These are phyloP conservation scores for Sipha maydis DNA, from an alignment of 2,888 invertebrate species.

Conservation along the genomic window DNA sequence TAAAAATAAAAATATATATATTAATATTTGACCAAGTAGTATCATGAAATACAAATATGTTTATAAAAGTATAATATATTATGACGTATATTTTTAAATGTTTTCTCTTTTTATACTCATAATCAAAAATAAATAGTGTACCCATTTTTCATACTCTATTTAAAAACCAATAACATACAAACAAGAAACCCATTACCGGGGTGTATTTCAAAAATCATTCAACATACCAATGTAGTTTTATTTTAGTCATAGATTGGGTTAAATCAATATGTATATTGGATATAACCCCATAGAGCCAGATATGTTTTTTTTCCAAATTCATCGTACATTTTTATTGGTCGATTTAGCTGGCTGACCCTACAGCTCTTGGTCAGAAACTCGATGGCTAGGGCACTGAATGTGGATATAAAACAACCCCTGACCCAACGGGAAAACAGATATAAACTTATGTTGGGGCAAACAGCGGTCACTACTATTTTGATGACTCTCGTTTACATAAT, in stretches of 20 bases:
- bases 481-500: constrained; percentile 62
- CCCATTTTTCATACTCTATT: constrained; percentile 10
- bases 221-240: constrained; percentile 26
- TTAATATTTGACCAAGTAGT: no score
- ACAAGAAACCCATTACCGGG: constrained; percentile 10
- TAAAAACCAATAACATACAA: constrained; percentile 15
- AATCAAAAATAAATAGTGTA: not conserved
- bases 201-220: constrained; percentile 36
- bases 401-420: constrained; percentile 57
- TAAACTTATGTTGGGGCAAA: constrained; percentile 35
- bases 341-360: constrained; percentile 55
- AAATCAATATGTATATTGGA: constrained; percentile 50
- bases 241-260: constrained; percentile 30
- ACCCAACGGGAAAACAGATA: constrained; percentile 55
- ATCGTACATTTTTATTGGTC: constrained; percentile 56
- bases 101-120: not conserved
- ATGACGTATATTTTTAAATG: not conserved
- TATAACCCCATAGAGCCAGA: constrained; percentile 5
- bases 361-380: constrained; percentile 38
- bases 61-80: no score
- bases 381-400: constrained; percentile 20
- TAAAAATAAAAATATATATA: no score
- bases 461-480: constrained; percentile 59
- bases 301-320: constrained; percentile 43
- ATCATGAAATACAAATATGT: no score